Evolutionary conservation across 2,888 invertebrate genomes (phyloP).

Genomic region (Pollenia amentaria): DNA sequence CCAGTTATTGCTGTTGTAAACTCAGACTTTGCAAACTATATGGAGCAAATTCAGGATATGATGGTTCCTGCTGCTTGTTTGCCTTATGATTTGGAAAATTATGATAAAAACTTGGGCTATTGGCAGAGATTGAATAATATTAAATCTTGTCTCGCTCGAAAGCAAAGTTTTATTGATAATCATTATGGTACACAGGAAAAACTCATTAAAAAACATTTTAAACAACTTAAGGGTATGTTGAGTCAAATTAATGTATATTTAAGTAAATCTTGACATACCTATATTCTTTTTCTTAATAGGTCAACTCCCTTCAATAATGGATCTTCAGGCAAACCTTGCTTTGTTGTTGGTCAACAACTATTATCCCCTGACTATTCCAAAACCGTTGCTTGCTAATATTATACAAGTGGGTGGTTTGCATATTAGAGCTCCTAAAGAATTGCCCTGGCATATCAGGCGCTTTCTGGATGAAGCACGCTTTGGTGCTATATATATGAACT

Average conservation of each 20-base stretch:
- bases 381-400: conserved; percentile 84
- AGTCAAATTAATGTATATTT: background rate
- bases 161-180: conserved; percentile 79
- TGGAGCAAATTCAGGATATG: conserved; percentile 84
- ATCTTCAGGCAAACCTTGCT: conserved; percentile 84
- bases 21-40: conserved; percentile 84
- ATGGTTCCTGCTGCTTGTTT: conserved; percentile 85
- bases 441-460: conserved; percentile 83
- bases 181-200: conserved; percentile 81
- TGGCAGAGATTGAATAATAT: conserved; percentile 85
- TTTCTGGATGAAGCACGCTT: conserved; percentile 84
- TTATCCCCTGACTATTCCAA: conserved; percentile 84
- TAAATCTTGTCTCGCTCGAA: conserved; percentile 80
- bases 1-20: conserved; percentile 84
- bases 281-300: conserved; percentile 50
- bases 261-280: background rate
- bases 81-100: conserved; percentile 84
- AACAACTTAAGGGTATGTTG: conserved; percentile 76
- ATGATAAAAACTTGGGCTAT: conserved; percentile 84
- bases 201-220: conserved; percentile 81
- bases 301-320: conserved; percentile 77
- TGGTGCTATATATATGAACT: conserved; percentile 85
- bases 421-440: conserved; percentile 83
- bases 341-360: conserved; percentile 85
- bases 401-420: conserved; percentile 86